Evolutionary conservation across 2,888 invertebrate species (phyloP), one percentile per base, ranked within the genome.

Genomic region (Xiphydria camelus): DNA sequence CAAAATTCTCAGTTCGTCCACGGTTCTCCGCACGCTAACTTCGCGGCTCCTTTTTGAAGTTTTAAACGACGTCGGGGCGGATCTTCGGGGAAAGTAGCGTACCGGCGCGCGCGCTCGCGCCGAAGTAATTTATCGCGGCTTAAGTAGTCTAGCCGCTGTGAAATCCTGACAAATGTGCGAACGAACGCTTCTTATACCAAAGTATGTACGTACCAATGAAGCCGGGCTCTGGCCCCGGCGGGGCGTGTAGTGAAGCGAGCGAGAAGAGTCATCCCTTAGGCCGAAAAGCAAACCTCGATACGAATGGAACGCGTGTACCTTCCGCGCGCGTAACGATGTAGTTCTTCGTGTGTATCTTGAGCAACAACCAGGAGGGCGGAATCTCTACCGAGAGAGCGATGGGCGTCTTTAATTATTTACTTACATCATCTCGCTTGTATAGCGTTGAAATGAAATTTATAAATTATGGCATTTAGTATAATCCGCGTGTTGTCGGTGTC

Each of bases 91-190:
- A 43, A 32, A 19, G 26, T 43, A 15, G 41, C 47, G 47, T 45
- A 45, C 42, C 47, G 41, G 45, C 34, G 29, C 45, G 36, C 37
- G 38, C 48, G 47, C 49, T 48, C 43, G 41, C 39, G 43, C 55
- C 54, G 51, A 53, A 53, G 55, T 53, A 75, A 75, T 75, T 75
- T 75, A 75, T 73, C 61, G 66, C 65, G 68, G 75, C 75, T 75
- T 75, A 75, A 75, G 72, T 73, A 80, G 82, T 82, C 80, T 79
- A 77, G 79, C 78, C 81, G 78, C 80, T 81, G 77, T 79, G 82
- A 69, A 83, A 83, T 83, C 83, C 83, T 83, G 83, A 83, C 81
- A 82, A 80, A 83, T 82, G 81, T 75, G 67, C 73, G 66, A 67
- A 64, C 67, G 68, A 74, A 62, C 50, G 55, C 47, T 53, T 56